A percentile compares a stretch with the other conserved stretches of the same genome.
These are phyloP conservation scores for Catotricha subobsoleta DNA, from an alignment of 2,888 invertebrate species.

Conservation along the genomic window DNA sequence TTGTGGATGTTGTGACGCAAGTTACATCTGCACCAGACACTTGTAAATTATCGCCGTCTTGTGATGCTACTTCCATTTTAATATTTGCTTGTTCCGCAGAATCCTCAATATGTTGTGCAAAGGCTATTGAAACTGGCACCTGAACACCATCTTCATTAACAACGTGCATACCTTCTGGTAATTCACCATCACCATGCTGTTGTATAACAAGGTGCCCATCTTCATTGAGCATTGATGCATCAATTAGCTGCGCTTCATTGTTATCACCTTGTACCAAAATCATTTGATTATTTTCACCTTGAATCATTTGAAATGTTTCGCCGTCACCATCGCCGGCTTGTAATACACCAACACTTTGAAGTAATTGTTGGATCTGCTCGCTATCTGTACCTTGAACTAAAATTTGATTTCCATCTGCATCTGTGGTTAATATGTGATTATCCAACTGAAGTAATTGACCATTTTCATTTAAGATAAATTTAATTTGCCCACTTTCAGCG, in stretches of 20 bases:
- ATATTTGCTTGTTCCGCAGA: constrained; percentile 8
- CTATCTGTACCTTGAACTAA: constrained; percentile 26
- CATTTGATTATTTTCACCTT: constrained; percentile 28
- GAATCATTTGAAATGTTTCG: constrained; percentile 30
- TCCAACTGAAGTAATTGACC: constrained; percentile 29
- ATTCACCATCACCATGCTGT: constrained; percentile 12
- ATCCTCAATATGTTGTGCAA: constrained; percentile 18
- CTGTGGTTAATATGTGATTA: constrained; percentile 28
- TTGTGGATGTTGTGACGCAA: constrained; percentile 15
- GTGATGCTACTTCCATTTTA: constrained; percentile 4
- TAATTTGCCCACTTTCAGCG: constrained; percentile 29
- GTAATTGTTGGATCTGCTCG: constrained; percentile 29
- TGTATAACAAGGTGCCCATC: constrained; percentile 30
- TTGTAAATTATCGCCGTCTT: constrained; percentile 3
- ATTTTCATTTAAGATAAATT: constrained; percentile 30
- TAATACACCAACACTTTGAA: constrained; percentile 29
- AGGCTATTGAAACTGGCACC: constrained; percentile 30
- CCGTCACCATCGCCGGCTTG: constrained; percentile 30
- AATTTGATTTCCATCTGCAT: constrained; percentile 31
- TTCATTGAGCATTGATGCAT: constrained; percentile 28
- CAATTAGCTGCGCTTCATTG: constrained; percentile 27
- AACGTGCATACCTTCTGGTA: constrained; percentile 26
- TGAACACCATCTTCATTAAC: constrained; percentile 29
- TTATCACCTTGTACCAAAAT: constrained; percentile 30
- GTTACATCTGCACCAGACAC: constrained; percentile 15